phyloP scores from a whole-genome alignment of 2,797 vertebrate genomes.

The Enteromius viviparus region DNA sequence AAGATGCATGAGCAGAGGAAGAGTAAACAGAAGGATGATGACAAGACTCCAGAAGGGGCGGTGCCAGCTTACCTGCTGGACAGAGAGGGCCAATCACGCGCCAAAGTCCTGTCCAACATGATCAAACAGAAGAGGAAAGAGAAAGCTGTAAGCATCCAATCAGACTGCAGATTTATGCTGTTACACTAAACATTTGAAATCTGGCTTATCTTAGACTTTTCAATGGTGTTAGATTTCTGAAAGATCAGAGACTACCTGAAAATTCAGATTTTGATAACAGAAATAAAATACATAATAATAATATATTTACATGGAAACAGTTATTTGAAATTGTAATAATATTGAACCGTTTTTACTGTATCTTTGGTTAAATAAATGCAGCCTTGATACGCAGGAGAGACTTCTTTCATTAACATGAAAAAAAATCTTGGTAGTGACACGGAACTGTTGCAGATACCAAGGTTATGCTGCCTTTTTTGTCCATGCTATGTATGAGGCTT shows the following conservation, averaged over 20 bases:
- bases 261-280: not conserved
- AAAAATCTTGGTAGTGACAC: not conserved
- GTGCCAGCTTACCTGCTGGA: slow-evolving; percentile 94
- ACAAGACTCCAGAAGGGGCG: slow-evolving; percentile 95
- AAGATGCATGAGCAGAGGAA: slow-evolving; percentile 98
- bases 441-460: not conserved
- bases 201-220: not conserved
- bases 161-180: not conserved
- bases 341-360: not conserved
- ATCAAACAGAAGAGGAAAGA: slow-evolving; percentile 99
- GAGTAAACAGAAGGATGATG: slow-evolving; percentile 94
- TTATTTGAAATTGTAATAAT: not conserved
- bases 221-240: not conserved
- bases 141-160: slow-evolving; percentile 88
- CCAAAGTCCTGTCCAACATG: slow-evolving; percentile 98
- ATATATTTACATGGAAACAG: not conserved
- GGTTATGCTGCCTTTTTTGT: not conserved
- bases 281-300: not conserved
- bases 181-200: not conserved
- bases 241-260: not conserved
- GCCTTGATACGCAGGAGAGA: too few species aligned
- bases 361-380: not conserved
- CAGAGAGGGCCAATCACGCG: slow-evolving; percentile 92
- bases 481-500: not conserved
- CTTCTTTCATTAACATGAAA: not conserved